These are phyloP conservation scores for Ptychobarbus kaznakovi DNA, from an alignment of 2,797 vertebrate genomes.

Conservation along the genomic window DNA sequence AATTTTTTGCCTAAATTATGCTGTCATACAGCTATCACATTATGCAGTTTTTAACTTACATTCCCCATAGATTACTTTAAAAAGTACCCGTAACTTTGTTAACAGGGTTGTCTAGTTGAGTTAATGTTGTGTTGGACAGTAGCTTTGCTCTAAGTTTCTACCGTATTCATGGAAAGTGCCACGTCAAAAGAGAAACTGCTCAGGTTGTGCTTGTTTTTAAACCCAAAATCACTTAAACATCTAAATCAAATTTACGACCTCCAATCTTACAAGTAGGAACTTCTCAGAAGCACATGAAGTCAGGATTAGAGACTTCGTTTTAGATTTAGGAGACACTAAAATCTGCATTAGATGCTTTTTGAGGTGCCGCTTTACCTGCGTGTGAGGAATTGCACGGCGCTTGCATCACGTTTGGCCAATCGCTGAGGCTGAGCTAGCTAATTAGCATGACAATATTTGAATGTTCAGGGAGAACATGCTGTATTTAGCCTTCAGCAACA, in stretches of 20 bases:
- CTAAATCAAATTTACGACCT: background rate
- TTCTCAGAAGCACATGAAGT: background rate
- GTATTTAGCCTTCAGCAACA: background rate
- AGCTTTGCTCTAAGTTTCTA: background rate
- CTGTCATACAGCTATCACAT: background rate
- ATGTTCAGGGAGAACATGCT: background rate
- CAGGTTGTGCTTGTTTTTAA: background rate
- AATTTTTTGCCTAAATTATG: background rate
- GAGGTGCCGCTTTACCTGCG: background rate
- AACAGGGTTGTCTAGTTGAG: background rate
- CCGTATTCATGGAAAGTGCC: background rate
- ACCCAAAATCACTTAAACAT: background rate
- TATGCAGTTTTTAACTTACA: background rate
- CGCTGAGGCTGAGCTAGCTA: background rate
- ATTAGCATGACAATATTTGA: conserved; percentile 12
- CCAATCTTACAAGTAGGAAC: background rate
- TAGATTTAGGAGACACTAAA: background rate
- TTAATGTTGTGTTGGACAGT: background rate
- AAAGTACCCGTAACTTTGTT: background rate
- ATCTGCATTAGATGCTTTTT: background rate
- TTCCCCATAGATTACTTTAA: background rate
- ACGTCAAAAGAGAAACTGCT: background rate
- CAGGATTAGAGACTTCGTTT: background rate
- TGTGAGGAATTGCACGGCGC: background rate
- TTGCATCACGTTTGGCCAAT: conserved; percentile 10